These are phyloP conservation scores for Microtus richardsoni DNA, from an alignment of 2,113 vertebrate species.

Conservation along the genomic window DNA sequence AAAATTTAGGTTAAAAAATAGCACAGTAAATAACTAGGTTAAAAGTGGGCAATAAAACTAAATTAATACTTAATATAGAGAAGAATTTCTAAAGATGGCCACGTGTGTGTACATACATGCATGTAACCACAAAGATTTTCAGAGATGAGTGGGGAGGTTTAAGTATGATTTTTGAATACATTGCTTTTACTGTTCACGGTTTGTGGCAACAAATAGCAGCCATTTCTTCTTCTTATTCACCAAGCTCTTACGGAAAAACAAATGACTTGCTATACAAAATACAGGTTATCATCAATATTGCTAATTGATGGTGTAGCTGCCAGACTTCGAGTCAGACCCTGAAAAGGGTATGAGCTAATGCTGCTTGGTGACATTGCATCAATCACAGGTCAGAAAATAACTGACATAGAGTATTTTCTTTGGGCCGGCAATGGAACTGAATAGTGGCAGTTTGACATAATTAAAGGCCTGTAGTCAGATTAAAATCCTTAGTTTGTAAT, in stretches of 20 bases:
- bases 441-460: slow-evolving; percentile 82
- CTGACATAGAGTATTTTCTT: slow-evolving; percentile 81
- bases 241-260: slow-evolving; percentile 81
- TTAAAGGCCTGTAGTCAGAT: slow-evolving; percentile 84
- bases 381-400: slow-evolving; percentile 81
- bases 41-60: neutral
- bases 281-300: slow-evolving; percentile 85
- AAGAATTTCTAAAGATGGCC: neutral
- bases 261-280: slow-evolving; percentile 84
- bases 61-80: slow-evolving; percentile 24
- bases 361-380: slow-evolving; percentile 82
- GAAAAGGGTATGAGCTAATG: slow-evolving; percentile 84
- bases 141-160: slow-evolving; percentile 25
- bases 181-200: slow-evolving; percentile 71
- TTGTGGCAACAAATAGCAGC: slow-evolving; percentile 78
- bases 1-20: slow-evolving; percentile 31
- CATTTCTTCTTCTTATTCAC: slow-evolving; percentile 78
- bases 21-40: slow-evolving; percentile 17
- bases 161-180: slow-evolving; percentile 47
- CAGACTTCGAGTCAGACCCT: slow-evolving; percentile 82
- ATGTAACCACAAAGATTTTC: neutral
- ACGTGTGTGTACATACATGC: neutral
- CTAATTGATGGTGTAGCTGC: slow-evolving; percentile 86
- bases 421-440: slow-evolving; percentile 75
- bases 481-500: slow-evolving; percentile 79